Conservation (phyloP, 2,797 vertebrate species). For the Gymnocypris eckloni region DNA sequence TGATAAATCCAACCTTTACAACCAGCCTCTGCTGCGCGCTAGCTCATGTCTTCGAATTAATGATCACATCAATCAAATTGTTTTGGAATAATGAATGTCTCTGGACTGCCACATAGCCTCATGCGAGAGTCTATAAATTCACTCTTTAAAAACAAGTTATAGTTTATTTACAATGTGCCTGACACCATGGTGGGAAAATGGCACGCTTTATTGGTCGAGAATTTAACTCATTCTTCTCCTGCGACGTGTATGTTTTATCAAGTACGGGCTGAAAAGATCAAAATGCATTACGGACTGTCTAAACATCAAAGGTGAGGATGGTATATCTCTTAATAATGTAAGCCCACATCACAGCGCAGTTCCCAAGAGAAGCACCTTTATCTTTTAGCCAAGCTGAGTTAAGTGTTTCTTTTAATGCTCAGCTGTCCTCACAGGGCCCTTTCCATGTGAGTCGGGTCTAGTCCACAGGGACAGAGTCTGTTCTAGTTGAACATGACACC, state of each 20-base stretch:
- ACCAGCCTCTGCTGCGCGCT: constrained; percentile 73
- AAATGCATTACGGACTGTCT: neutral
- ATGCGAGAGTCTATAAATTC: constrained; percentile 79
- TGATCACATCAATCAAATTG: constrained; percentile 83
- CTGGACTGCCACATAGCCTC: constrained; percentile 70
- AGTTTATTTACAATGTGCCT: constrained; percentile 70
- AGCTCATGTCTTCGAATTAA: constrained; percentile 77
- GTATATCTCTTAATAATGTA: constrained; percentile 42
- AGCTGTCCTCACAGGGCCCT: constrained; percentile 37
- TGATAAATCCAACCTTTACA: constrained; percentile 86
- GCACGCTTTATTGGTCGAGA: constrained; percentile 72
- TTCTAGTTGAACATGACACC: constrained; percentile 49
- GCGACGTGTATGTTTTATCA: neutral
- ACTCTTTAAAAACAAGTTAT: constrained; percentile 73
- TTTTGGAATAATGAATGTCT: constrained; percentile 82
- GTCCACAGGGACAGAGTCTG: constrained; percentile 41
- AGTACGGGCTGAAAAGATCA: neutral
- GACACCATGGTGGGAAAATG: constrained; percentile 53
- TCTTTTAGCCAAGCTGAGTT: constrained; percentile 37
- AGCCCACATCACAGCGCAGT: constrained; percentile 23
- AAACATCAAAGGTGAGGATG: constrained; percentile 35
- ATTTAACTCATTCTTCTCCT: constrained; percentile 50
- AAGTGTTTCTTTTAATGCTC: constrained; percentile 43
- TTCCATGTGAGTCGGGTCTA: constrained; percentile 43
- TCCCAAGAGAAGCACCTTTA: constrained; percentile 46